Base-by-base conservation (phyloP, 2,797 vertebrate species). In the Pelochelys cantorii region DNA sequence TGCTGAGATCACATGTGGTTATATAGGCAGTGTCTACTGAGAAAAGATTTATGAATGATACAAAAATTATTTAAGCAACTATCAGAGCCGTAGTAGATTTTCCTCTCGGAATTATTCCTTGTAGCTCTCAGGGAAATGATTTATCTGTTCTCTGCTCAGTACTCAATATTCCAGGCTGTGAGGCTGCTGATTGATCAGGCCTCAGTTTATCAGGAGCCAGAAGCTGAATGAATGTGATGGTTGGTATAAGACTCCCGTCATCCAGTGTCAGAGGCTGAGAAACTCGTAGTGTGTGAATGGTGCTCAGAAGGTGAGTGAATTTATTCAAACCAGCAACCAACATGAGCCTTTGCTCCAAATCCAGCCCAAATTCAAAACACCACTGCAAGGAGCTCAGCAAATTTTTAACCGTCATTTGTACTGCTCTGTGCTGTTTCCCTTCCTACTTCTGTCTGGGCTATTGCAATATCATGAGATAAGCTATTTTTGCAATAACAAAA, bases 191-290 rank as follows among this genome's bases (percentile, higher is more conserved):
- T 65, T 62, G 80, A 71, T 79, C 31, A 3, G 3, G 6, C 85
- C 92, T 95, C 93, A 42, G 31, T 89, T 84, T 95, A 94, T 83
- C 90, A 94, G 54, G 92, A 95, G 81, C 89, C 87, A 89, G 90
- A 87, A 78, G 60, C 31, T 78, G 57, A 86, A 89, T 90, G 83
- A 92, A 54, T 1, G 11, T 75, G 0, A 0, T 2, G 4, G 71
- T 84, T 92, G 71, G 79, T n/a, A 14, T 31, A 68, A 37, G 85
- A 54, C 86, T 84, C 85, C 87, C 83, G 59, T 60, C 62, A 85
- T 79, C n/a, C 84, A 62, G 75, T 52, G 88, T 18, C 86, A 87
- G 90, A 96, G 90, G 94, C 91, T 91, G 90, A 94, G 92, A 54
- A 54, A 91, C 83, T 68, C 90, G 18, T 65, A 34, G 25, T 29